These are phyloP conservation scores for Crotalus horridus DNA, from an alignment of 2,113 vertebrate species.

Conservation along the genomic window DNA sequence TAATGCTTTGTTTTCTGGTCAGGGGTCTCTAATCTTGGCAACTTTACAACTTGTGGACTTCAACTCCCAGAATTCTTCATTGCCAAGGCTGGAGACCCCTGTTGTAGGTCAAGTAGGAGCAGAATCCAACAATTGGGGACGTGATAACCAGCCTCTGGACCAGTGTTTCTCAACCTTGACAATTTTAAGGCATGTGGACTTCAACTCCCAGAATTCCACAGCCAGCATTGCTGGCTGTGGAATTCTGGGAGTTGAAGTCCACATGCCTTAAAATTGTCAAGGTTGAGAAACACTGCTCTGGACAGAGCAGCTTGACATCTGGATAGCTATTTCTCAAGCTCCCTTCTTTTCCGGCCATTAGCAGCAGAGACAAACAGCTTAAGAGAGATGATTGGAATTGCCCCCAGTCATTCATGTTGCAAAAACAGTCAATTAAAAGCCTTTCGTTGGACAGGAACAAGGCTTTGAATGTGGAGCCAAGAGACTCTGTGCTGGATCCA, in stretches of 20 bases:
- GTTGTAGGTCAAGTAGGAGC: not conserved
- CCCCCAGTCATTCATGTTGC: not conserved
- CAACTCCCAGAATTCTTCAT: not conserved
- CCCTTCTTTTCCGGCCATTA: not conserved
- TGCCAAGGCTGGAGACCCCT: not conserved
- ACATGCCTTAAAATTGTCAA: too few species aligned
- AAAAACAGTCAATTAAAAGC: not conserved
- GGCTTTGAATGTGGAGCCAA: not conserved
- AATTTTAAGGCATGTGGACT: too few species aligned
- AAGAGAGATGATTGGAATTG: not conserved
- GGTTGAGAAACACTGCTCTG: too few species aligned
- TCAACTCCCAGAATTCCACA: too few species aligned
- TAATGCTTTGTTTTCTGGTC: not conserved
- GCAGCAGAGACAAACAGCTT: not conserved
- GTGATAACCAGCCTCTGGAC: not conserved
- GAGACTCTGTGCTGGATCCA: not conserved
- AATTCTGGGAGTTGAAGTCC: too few species aligned
- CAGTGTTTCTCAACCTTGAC: too few species aligned
- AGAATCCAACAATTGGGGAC: not conserved
- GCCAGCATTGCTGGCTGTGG: too few species aligned
- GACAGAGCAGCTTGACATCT: not conserved
- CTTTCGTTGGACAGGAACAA: not conserved
- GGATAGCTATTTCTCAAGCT: not conserved
- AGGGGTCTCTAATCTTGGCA: not conserved
- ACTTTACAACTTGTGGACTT: too few species aligned